Base-by-base conservation (phyloP, 2,888 invertebrate genomes). In the Lydus trimaculatus region DNA sequence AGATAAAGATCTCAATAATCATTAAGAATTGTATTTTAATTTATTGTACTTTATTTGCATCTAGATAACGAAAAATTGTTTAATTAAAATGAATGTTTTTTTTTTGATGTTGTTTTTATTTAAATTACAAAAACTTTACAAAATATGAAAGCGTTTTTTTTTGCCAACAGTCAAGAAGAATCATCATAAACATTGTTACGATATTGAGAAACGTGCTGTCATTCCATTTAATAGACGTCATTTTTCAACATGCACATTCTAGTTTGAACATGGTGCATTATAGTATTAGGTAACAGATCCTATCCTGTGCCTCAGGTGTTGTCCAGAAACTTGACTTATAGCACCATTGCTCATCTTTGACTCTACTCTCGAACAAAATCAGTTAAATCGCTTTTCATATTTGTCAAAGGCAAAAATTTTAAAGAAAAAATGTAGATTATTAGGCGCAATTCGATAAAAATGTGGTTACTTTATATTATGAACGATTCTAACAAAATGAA, bases 301-400 rank as follows among this genome's bases (percentile, higher is more conserved):
- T 43, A 43, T 43, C 17, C 20, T 48, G 20, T 28, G 56, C 15
- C 25, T 56, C 56, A 56, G 56, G 56, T 56, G 56, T 13, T 28
- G 56, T 56, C 56, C 28, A 56, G 25, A 25, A 56, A 56, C 56
- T n/a, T 56, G 56, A 56, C 56, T 56, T 56, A 56, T 56, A 56
- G 56, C 56, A 56, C 15, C 56, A 56, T 56, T 56, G 56, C 25
- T 56, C 56, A 56, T 56, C 56, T 56, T 56, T 25, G 56, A 9
- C 13, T 15, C 1, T 2, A 13, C 23, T 56, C 25, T 56, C 25
- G 15, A 25, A 52, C 23, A 52, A 52, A 20, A 1, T 20, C 20
- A 9, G 48, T 13, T 5, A 20, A 20, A 48, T 48, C 23, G 15
- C 25, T 25, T 15, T 13, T 25, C 20, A 15, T 56, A 17, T 1